Evolutionary conservation across 2,113 vertebrate species (phyloP).

Genomic region (Microcebus lehilahytsara): DNA sequence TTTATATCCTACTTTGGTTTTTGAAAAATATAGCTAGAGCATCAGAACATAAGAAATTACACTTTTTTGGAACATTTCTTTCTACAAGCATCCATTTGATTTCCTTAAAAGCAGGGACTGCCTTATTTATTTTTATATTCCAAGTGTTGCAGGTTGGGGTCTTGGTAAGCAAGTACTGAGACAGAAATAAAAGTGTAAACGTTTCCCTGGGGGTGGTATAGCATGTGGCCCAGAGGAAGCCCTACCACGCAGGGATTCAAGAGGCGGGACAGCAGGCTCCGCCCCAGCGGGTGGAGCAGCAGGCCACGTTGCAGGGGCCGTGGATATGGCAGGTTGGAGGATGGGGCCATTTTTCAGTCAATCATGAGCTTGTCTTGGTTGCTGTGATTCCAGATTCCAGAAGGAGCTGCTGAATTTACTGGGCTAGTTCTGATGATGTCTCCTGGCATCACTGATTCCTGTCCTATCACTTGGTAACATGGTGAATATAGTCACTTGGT

Average conservation of each 20-base stretch:
- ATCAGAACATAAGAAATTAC: neutral
- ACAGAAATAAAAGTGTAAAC: neutral
- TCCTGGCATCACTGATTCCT: neutral
- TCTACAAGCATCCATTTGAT: neutral
- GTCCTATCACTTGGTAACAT: neutral
- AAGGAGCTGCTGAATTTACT: neutral
- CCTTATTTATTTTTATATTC: neutral
- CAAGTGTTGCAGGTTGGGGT: neutral
- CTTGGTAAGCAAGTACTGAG: neutral
- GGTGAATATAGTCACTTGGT: neutral
- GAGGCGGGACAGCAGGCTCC: neutral
- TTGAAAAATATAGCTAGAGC: neutral
- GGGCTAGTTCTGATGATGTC: neutral
- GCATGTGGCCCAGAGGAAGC: neutral
- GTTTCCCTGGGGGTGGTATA: neutral
- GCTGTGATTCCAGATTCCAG: neutral
- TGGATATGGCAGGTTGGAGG: neutral
- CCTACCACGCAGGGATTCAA: neutral
- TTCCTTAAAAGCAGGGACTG: neutral
- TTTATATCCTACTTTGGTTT: neutral
- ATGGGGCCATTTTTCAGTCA: neutral
- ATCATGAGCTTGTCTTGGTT: neutral
- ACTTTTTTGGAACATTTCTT: neutral
- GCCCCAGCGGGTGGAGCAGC: neutral
- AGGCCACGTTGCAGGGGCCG: neutral